Percentiles rank a stretch among this genome's conserved stretches.
These are phyloP conservation scores for Phoenicopterus ruber DNA, from an alignment of 2,113 vertebrate species.

Conservation along the genomic window DNA sequence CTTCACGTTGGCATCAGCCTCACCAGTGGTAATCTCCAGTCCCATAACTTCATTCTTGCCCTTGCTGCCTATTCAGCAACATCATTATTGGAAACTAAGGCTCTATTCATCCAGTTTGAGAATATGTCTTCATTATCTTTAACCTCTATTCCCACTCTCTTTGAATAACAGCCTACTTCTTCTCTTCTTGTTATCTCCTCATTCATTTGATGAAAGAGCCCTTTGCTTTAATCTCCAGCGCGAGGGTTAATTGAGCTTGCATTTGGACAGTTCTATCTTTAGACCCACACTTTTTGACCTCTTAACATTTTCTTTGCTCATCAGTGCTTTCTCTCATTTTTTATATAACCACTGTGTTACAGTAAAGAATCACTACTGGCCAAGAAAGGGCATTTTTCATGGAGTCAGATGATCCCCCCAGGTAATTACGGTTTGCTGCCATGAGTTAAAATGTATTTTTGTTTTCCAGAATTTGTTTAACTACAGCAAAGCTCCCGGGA, in stretches of 20 bases:
- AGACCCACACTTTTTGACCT: conserved; percentile 30
- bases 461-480: conserved; percentile 55
- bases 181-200: conserved; percentile 45
- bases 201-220: conserved; percentile 47
- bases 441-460: conserved; percentile 42
- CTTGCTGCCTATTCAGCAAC: conserved; percentile 36
- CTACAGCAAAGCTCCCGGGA: conserved; percentile 28
- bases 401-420: background rate
- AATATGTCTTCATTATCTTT: conserved; percentile 60
- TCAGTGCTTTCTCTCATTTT: background rate
- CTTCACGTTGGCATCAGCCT: conserved; percentile 21
- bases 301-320: conserved; percentile 33
- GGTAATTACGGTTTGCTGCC: background rate
- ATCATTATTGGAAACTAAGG: conserved; percentile 58
- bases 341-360: background rate
- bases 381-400: conserved; percentile 4
- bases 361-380: background rate
- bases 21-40: conserved; percentile 19
- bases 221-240: conserved; percentile 46
- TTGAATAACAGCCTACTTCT: conserved; percentile 26
- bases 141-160: conserved; percentile 35
- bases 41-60: conserved; percentile 17
- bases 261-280: conserved; percentile 49
- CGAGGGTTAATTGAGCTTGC: conserved; percentile 26
- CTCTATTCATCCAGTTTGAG: conserved; percentile 49